These are phyloP conservation scores for Strix occidentalis DNA, from an alignment of 2,797 vertebrate genomes.

Conservation along the genomic window DNA sequence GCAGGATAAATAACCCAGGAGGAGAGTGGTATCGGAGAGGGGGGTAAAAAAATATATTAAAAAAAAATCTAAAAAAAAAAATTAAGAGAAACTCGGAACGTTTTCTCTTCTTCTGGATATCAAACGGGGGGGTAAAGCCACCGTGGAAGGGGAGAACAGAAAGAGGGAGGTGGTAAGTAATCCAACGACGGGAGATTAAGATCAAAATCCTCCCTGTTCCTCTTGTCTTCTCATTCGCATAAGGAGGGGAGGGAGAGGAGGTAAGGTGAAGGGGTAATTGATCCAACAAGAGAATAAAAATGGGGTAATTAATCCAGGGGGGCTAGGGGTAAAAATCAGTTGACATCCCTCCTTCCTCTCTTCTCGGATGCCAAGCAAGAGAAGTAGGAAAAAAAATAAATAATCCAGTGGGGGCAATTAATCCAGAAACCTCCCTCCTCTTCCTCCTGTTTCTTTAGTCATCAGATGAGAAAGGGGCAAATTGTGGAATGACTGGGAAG, in stretches of 20 bases:
- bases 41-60: background rate
- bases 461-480: slow-evolving; percentile 51
- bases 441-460: slow-evolving; percentile 63
- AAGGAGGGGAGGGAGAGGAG: slow-evolving; percentile 48
- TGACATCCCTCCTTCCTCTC: slow-evolving; percentile 57
- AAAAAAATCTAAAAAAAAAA: background rate
- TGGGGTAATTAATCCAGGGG: slow-evolving; percentile 52
- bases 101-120: slow-evolving; percentile 51
- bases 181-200: slow-evolving; percentile 55
- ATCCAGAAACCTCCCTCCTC: slow-evolving; percentile 63
- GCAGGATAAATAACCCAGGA: slow-evolving; percentile 13
- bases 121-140: background rate
- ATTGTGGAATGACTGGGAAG: slow-evolving; percentile 48
- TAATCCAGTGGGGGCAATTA: slow-evolving; percentile 68
- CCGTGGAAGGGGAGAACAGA: slow-evolving; percentile 45
- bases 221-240: slow-evolving; percentile 61
- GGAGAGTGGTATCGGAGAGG: background rate
- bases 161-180: slow-evolving; percentile 58
- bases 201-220: slow-evolving; percentile 66
- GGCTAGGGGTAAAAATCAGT: slow-evolving; percentile 51
- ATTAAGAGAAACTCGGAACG: slow-evolving; percentile 10
- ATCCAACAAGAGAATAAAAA: slow-evolving; percentile 45
- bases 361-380: slow-evolving; percentile 48
- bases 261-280: slow-evolving; percentile 61
- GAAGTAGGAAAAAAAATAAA: slow-evolving; percentile 57